phyloP scores from a whole-genome alignment of 2,113 vertebrate species.

The Syngnathus floridae region DNA sequence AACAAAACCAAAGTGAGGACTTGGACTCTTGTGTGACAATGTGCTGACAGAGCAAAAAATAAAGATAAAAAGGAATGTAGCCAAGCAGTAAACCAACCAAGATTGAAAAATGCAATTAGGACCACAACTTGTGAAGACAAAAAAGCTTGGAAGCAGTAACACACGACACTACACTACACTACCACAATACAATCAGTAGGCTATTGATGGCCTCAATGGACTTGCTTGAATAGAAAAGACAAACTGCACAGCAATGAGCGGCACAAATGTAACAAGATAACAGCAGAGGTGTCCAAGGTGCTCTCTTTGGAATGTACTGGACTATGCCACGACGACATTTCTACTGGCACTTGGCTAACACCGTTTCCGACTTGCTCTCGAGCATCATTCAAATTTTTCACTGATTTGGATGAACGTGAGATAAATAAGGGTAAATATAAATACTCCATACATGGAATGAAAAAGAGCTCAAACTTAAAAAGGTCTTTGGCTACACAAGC shows the following conservation, averaged over 20 bases:
- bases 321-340: slow-evolving; percentile 31
- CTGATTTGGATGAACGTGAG: slow-evolving; percentile 29
- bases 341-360: slow-evolving; percentile 47
- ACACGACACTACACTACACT: neutral
- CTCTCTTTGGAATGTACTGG: slow-evolving; percentile 66
- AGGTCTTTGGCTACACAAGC: slow-evolving; percentile 54
- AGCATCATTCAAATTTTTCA: slow-evolving; percentile 41
- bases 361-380: slow-evolving; percentile 13
- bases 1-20: neutral
- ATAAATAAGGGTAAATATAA: slow-evolving; percentile 66
- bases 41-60: neutral
- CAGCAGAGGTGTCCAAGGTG: slow-evolving; percentile 16
- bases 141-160: slow-evolving; percentile 6
- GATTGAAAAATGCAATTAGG: neutral
- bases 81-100: neutral
- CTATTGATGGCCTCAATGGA: neutral
- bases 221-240: slow-evolving; percentile 16
- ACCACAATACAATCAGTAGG: slow-evolving; percentile 4
- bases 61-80: neutral
- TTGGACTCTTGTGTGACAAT: neutral
- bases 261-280: slow-evolving; percentile 28
- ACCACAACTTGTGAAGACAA: neutral
- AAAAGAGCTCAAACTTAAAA: slow-evolving; percentile 30
- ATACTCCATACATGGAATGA: slow-evolving; percentile 54
- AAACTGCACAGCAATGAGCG: slow-evolving; percentile 14